Conservation (phyloP, 2,888 invertebrate species). For the Latrodectus elegans region DNA sequence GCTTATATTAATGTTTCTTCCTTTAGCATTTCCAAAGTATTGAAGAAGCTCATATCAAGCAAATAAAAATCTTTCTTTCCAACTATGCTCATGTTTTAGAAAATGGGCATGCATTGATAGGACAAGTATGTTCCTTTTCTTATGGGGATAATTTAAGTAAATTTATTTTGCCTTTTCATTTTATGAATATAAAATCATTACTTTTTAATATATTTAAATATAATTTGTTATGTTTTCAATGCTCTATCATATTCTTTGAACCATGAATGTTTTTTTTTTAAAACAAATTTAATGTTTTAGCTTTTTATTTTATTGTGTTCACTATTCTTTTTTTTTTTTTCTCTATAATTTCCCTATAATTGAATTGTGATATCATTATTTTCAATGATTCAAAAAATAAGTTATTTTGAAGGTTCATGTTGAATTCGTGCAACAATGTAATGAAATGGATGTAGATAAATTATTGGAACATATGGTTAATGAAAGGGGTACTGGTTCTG, state of each 20-base stretch:
- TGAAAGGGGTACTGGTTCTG: slow-evolving; percentile 93
- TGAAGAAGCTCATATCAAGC: slow-evolving; percentile 91
- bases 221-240: too few relatives aligned
- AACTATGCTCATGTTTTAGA: slow-evolving; percentile 90
- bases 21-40: slow-evolving; percentile 91
- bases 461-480: slow-evolving; percentile 92
- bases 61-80: slow-evolving; percentile 96
- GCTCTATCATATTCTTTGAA: too few relatives aligned
- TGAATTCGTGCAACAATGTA: slow-evolving; percentile 92
- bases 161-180: too few relatives aligned
- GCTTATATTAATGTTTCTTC: slow-evolving; percentile 39
- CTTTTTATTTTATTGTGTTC: too few relatives aligned
- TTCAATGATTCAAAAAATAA: not conserved
- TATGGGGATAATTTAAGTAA: too few relatives aligned
- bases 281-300: too few relatives aligned
- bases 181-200: too few relatives aligned
- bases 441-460: slow-evolving; percentile 93
- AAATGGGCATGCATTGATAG: slow-evolving; percentile 91
- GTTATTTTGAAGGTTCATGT: slow-evolving; percentile 83
- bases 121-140: slow-evolving; percentile 79
- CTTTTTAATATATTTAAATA: too few relatives aligned
- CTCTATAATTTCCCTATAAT: too few relatives aligned
- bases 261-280: too few relatives aligned
- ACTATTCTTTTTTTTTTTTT: too few relatives aligned
- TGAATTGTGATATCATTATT: not conserved